A percentile compares a stretch with the other conserved stretches of the same genome.
Evolutionary conservation across 2,113 vertebrate species (phyloP).

Genomic region (Channa maculata): DNA sequence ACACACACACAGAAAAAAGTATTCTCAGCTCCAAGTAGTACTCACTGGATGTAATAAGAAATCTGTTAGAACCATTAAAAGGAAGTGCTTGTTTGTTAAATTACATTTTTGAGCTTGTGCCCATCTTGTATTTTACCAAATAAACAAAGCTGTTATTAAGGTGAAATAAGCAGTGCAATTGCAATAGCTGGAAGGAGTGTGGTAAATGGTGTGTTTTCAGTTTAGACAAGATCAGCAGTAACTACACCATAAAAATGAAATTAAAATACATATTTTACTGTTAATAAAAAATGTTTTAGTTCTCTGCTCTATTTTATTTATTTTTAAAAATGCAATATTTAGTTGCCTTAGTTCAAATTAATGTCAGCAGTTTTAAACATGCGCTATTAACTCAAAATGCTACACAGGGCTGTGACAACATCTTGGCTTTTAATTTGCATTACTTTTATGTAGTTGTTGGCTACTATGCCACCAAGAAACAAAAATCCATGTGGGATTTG

Average conservation of each 20-base stretch:
- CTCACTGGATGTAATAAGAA: conserved; percentile 22
- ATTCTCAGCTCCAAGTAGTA: background rate
- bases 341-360: conserved; percentile 6
- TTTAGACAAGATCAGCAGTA: conserved; percentile 19
- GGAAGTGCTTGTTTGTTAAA: conserved; percentile 29
- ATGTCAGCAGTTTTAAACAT: conserved; percentile 29
- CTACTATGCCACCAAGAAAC: conserved; percentile 13
- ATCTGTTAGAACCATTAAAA: conserved; percentile 22
- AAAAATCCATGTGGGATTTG: conserved; percentile 6
- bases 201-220: background rate
- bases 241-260: conserved; percentile 11
- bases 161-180: conserved; percentile 21
- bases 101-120: conserved; percentile 22
- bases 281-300: background rate
- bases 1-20: too few species aligned
- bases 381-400: conserved; percentile 41
- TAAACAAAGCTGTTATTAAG: conserved; percentile 20
- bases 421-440: conserved; percentile 18
- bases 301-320: background rate
- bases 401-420: conserved; percentile 36
- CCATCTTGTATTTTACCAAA: conserved; percentile 9
- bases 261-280: conserved; percentile 20
- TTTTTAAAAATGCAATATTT: conserved; percentile 10
- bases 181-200: conserved; percentile 19
- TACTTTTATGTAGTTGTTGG: conserved; percentile 21